phyloP scores from a whole-genome alignment of 2,888 invertebrate genomes.

The Cryptocheilus praepositus region DNA sequence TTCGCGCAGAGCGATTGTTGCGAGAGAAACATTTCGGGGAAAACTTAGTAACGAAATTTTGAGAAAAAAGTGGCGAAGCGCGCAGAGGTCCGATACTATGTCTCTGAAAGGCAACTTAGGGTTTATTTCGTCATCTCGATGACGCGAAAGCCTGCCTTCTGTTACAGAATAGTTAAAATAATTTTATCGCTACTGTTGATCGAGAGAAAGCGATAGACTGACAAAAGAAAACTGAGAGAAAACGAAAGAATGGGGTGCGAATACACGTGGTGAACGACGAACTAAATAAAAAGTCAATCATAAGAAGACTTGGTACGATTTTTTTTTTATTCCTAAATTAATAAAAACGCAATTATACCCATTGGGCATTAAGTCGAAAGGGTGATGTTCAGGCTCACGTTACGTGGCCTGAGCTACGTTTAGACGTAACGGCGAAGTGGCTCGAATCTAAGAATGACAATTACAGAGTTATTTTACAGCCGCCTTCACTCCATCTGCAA shows the following conservation, averaged over 20 bases:
- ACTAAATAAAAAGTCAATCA: slow-evolving; percentile 55
- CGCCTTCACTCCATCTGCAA: no score
- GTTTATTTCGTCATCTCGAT: slow-evolving; percentile 21
- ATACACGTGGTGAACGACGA: slow-evolving; percentile 49
- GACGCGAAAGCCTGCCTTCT: slow-evolving; percentile 50
- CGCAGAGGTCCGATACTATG: slow-evolving; percentile 11
- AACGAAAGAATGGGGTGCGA: slow-evolving; percentile 40
- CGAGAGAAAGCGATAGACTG: slow-evolving; percentile 48
- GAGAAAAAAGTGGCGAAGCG: background rate
- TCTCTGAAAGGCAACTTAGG: slow-evolving; percentile 25
- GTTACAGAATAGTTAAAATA: slow-evolving; percentile 58
- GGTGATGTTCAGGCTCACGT: no score
- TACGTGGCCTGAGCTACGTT: no score
- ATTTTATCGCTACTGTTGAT: slow-evolving; percentile 59
- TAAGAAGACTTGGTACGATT: slow-evolving; percentile 35
- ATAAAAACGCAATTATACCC: background rate
- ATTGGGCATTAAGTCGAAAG: no score
- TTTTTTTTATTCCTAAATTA: slow-evolving; percentile 20
- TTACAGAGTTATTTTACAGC: no score
- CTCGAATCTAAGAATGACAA: no score
- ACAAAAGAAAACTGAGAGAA: slow-evolving; percentile 42
- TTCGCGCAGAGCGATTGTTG: background rate
- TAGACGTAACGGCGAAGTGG: no score
- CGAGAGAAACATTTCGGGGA: background rate
- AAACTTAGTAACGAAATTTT: background rate